These are phyloP conservation scores for Athalia cordata DNA, from an alignment of 2,888 invertebrate genomes.

Conservation along the genomic window DNA sequence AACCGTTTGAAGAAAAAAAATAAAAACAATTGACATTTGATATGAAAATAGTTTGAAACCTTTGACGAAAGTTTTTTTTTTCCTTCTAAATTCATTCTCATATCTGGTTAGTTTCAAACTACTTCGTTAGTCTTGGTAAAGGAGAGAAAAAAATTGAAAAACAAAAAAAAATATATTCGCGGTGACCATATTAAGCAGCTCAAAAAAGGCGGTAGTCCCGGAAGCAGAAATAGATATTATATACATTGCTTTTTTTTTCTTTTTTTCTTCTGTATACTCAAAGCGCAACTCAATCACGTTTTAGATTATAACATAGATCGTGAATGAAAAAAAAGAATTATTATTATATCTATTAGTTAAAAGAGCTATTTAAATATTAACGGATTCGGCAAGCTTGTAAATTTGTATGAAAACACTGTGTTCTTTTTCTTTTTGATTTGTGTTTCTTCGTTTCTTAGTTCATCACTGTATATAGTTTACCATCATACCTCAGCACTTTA, in stretches of 20 bases:
- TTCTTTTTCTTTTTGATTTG: too few species aligned
- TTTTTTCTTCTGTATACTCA: slow-evolving; percentile 47
- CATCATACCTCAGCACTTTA: not conserved
- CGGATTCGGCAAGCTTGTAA: too few species aligned
- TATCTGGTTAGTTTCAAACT: too few species aligned
- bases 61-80: not conserved
- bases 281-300: slow-evolving; percentile 57
- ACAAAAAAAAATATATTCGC: not conserved
- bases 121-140: too few species aligned
- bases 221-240: slow-evolving; percentile 58
- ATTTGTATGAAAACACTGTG: too few species aligned
- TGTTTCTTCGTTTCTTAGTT: too few species aligned
- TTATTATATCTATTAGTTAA: not conserved
- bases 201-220: slow-evolving; percentile 48
- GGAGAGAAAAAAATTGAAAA: too few species aligned
- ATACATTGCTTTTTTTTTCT: slow-evolving; percentile 2
- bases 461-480: too few species aligned
- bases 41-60: slow-evolving; percentile 8
- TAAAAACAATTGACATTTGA: slow-evolving; percentile 55
- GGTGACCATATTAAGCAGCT: slow-evolving; percentile 24
- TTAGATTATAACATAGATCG: not conserved
- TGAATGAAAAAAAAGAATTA: not conserved
- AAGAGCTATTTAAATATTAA: not conserved
- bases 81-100: too few species aligned
- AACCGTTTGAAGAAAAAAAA: slow-evolving; percentile 49